A percentile compares a stretch with the other conserved stretches of the same genome.
Conservation (phyloP, 2,888 invertebrate species). For the Hofmannophila pseudospretella region DNA sequence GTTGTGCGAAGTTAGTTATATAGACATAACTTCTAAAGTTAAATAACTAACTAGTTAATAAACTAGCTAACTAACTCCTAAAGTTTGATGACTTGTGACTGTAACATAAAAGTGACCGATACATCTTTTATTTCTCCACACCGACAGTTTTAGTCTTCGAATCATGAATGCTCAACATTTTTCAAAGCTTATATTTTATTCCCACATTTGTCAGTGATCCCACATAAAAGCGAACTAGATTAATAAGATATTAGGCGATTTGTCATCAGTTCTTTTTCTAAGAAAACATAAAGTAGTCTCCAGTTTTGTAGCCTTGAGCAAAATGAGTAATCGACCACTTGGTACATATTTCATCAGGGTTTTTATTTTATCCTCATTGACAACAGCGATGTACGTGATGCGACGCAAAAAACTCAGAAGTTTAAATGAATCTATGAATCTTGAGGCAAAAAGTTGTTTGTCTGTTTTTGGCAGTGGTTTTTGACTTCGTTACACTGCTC, state of each 20-base stretch:
- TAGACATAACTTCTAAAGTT: too few species aligned
- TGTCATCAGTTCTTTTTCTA: not conserved
- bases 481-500: too few species aligned
- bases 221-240: not conserved
- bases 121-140: too few species aligned
- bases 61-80: too few species aligned
- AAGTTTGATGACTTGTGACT: too few species aligned
- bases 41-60: too few species aligned
- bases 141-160: too few species aligned
- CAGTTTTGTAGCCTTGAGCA: constrained; percentile 41
- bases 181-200: too few species aligned
- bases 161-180: too few species aligned
- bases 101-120: too few species aligned
- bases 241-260: not conserved
- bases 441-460: not conserved
- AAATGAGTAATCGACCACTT: constrained; percentile 42
- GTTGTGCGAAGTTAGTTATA: too few species aligned
- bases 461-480: not conserved
- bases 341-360: constrained; percentile 14
- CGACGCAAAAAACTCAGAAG: not conserved
- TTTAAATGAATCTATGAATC: not conserved
- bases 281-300: not conserved
- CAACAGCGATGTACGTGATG: constrained; percentile 9
- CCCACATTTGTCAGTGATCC: too few species aligned
- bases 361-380: constrained; percentile 48